Conservation (phyloP, 2,888 invertebrate genomes). For the Taphrorychus bicolor region DNA sequence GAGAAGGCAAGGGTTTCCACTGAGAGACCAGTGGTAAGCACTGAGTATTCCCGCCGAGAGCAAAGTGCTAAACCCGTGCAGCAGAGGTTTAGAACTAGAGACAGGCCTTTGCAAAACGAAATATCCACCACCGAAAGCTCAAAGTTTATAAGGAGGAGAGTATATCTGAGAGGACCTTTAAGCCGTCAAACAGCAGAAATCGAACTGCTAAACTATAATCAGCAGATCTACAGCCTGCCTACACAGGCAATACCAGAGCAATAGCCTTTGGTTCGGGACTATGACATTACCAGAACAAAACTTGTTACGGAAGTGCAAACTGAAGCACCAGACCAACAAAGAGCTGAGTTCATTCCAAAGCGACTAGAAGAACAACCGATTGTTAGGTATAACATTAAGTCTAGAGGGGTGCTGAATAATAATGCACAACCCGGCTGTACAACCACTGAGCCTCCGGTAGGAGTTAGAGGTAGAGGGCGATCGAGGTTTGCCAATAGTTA, state of each 20-base stretch:
- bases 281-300: conserved; percentile 2
- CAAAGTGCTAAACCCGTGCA: conserved; percentile 43
- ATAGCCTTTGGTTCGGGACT: background rate
- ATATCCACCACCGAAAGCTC: conserved; percentile 47
- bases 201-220: conserved; percentile 7
- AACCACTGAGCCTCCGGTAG: conserved; percentile 40
- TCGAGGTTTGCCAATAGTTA: conserved; percentile 42
- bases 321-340: background rate
- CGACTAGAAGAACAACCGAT: conserved; percentile 39
- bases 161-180: conserved; percentile 37
- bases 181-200: conserved; percentile 26
- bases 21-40: conserved; percentile 9
- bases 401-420: conserved; percentile 43
- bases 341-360: conserved; percentile 36
- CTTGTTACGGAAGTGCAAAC: conserved; percentile 27
- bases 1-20: background rate
- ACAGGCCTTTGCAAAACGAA: conserved; percentile 47
- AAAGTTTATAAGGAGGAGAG: conserved; percentile 11
- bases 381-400: conserved; percentile 41
- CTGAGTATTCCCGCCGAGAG: conserved; percentile 35
- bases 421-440: conserved; percentile 43
- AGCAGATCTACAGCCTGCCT: background rate
- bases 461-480: conserved; percentile 47
- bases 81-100: conserved; percentile 54
- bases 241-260: background rate